Conservation (phyloP, 2,113 vertebrate genomes). For the Mola mola region DNA sequence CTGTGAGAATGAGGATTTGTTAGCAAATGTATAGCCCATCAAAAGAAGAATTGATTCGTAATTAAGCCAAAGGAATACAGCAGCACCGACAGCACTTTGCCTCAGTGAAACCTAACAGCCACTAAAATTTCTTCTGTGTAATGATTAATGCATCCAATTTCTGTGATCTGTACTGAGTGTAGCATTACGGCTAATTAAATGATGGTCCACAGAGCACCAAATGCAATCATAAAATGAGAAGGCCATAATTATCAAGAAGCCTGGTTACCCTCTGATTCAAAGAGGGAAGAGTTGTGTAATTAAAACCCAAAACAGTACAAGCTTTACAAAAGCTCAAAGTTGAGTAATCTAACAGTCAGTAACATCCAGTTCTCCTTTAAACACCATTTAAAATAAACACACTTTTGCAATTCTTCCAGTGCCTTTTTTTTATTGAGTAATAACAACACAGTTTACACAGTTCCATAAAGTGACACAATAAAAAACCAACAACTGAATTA, state of each 20-base stretch:
- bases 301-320: constrained; percentile 24
- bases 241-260: constrained; percentile 64
- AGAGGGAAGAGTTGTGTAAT: constrained; percentile 13
- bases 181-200: constrained; percentile 74
- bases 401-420: not conserved
- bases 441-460: not conserved
- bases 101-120: constrained; percentile 59
- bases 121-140: constrained; percentile 67
- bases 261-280: constrained; percentile 55
- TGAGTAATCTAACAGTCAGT: not conserved
- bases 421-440: constrained; percentile 16
- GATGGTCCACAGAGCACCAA: constrained; percentile 55
- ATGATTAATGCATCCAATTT: constrained; percentile 74
- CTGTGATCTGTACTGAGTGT: constrained; percentile 67
- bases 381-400: not conserved
- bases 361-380: not conserved
- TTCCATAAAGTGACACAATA: constrained; percentile 6
- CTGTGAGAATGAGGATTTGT: constrained; percentile 38
- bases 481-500: constrained; percentile 19
- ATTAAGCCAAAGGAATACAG: constrained; percentile 67
- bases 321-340: constrained; percentile 22
- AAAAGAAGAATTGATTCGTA: constrained; percentile 60
- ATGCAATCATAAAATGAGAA: constrained; percentile 64
- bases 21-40: constrained; percentile 54
- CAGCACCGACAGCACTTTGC: constrained; percentile 52